Evolutionary conservation across 2,113 vertebrate genomes (phyloP).

Genomic region (Platysternon megacephalum): DNA sequence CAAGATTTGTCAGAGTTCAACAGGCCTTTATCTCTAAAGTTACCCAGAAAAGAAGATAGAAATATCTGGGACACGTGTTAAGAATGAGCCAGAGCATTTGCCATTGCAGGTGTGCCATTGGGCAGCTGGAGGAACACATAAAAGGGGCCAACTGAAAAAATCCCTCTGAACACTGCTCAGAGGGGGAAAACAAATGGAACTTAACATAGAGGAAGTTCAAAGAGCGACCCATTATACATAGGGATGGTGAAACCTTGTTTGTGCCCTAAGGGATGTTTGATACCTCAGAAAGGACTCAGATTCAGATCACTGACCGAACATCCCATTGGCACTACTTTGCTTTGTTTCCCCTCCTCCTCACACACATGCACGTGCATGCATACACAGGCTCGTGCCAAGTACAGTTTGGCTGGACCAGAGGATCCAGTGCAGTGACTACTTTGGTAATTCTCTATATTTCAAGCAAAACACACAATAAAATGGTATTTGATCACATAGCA

Average conservation of each 20-base stretch:
- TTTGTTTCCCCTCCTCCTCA: not conserved
- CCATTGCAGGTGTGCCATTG: not conserved
- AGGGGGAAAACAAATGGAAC: rapidly evolving
- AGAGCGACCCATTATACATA: not conserved
- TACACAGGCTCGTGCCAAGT: not conserved
- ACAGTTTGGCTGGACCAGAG: not conserved
- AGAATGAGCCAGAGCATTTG: not conserved
- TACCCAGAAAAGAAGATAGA: not conserved
- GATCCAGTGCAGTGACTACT: not conserved
- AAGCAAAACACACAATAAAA: not conserved
- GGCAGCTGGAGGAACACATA: not conserved
- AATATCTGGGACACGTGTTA: not conserved
- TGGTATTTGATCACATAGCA: not conserved
- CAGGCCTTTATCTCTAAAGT: not conserved
- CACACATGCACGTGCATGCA: not conserved
- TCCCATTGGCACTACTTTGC: not conserved
- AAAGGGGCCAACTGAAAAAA: not conserved
- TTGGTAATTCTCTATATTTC: not conserved
- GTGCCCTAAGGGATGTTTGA: not conserved
- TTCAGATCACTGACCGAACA: not conserved
- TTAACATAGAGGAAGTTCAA: not conserved
- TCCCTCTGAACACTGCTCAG: not conserved
- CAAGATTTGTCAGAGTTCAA: not conserved
- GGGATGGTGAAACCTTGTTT: not conserved
- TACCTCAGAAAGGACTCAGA: not conserved